phyloP scores from a whole-genome alignment of 2,888 invertebrate species.

The Chymomyza amoena region DNA sequence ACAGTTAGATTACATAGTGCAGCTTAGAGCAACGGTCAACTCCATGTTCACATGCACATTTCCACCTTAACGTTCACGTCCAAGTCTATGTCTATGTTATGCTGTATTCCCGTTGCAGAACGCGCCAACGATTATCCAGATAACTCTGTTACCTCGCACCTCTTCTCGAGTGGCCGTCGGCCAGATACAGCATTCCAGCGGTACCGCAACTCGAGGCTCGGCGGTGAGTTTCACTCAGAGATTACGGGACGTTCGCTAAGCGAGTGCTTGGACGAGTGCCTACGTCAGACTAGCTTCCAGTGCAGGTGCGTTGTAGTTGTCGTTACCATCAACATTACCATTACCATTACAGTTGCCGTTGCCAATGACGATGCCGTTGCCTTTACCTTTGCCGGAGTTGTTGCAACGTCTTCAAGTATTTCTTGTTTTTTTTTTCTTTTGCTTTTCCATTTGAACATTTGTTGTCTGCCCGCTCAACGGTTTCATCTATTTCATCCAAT shows the following conservation, averaged over 20 bases:
- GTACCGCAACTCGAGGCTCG: slow-evolving; percentile 90
- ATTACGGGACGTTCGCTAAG: slow-evolving; percentile 92
- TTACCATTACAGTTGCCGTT: slow-evolving; percentile 7
- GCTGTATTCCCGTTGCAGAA: slow-evolving; percentile 81
- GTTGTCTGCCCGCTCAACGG: slow-evolving; percentile 6
- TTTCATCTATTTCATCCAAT: slow-evolving; percentile 3
- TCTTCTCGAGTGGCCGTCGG: slow-evolving; percentile 88
- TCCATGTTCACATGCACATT: slow-evolving; percentile 28
- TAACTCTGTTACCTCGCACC: slow-evolving; percentile 90
- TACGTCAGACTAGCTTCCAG: slow-evolving; percentile 92
- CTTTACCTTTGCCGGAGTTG: slow-evolving; percentile 7
- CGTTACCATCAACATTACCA: slow-evolving; percentile 15
- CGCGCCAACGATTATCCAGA: slow-evolving; percentile 93
- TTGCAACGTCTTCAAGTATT: slow-evolving; percentile 18
- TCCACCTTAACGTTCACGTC: slow-evolving; percentile 10
- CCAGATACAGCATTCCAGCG: slow-evolving; percentile 92
- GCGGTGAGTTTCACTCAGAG: slow-evolving; percentile 93
- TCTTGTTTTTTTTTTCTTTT: slow-evolving; percentile 35
- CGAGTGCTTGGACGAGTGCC: slow-evolving; percentile 93
- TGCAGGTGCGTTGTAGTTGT: slow-evolving; percentile 80
- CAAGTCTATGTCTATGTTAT: slow-evolving; percentile 30
- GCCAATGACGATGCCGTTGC: slow-evolving; percentile 12
- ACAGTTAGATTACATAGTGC: slow-evolving; percentile 54
- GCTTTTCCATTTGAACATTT: background rate
- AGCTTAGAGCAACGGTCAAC: slow-evolving; percentile 44